phyloP scores from a whole-genome alignment of 2,113 vertebrate species.

The Orientallactaga bullata region DNA sequence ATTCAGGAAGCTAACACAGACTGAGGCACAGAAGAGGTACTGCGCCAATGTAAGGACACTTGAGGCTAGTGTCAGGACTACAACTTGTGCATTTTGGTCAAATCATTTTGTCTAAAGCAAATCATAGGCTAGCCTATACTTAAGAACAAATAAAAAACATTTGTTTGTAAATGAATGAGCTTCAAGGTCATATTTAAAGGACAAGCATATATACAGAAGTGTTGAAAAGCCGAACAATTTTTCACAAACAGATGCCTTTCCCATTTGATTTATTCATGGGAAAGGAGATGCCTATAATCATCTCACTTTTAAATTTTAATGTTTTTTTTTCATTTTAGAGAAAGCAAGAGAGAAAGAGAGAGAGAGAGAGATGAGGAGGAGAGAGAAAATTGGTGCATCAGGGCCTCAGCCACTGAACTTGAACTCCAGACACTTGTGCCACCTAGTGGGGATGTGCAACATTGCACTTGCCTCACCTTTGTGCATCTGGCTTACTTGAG shows the following conservation, averaged over 20 bases:
- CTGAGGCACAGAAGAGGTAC: background rate
- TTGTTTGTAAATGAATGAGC: background rate
- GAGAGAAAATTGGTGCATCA: no score
- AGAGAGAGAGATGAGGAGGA: no score
- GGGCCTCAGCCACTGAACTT: no score
- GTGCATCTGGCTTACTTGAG: no score
- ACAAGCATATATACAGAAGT: background rate
- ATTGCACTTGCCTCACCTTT: no score
- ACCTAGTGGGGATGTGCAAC: no score
- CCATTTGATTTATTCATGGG: background rate
- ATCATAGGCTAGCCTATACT: background rate
- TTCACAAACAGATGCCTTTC: background rate
- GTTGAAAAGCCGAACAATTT: background rate
- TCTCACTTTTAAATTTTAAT: no score
- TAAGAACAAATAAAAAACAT: background rate
- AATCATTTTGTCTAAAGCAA: background rate
- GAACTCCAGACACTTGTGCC: no score
- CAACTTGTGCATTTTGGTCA: background rate
- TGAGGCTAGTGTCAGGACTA: background rate
- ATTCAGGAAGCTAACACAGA: background rate
- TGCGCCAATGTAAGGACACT: rapidly evolving
- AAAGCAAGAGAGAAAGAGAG: no score
- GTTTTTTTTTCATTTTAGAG: no score
- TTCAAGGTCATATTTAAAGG: background rate
- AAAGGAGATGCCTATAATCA: no score